Conservation (phyloP, 2,797 vertebrate species). For the Loriculus beryllinus region DNA sequence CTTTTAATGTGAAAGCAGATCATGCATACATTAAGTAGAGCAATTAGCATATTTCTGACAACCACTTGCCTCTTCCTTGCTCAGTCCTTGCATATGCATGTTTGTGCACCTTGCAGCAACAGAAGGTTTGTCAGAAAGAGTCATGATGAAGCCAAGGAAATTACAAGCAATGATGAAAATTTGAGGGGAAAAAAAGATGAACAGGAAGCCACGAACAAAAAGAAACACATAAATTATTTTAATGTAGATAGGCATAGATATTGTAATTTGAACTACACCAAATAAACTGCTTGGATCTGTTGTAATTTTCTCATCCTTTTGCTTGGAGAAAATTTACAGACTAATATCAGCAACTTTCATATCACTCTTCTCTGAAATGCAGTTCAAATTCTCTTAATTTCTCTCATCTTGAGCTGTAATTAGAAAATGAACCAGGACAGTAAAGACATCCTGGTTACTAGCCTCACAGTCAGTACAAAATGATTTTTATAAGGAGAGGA, state of each 20-base stretch:
- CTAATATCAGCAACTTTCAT: neutral
- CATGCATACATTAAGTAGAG: neutral
- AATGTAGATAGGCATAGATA: neutral
- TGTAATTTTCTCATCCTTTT: neutral
- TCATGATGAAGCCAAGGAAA: slow-evolving; percentile 42
- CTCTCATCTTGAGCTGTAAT: neutral
- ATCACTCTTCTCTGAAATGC: neutral
- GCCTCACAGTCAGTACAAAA: neutral
- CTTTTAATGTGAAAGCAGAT: neutral
- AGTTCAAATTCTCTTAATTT: neutral
- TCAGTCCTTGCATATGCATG: slow-evolving; percentile 26
- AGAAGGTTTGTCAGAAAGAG: slow-evolving; percentile 46
- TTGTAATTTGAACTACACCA: neutral
- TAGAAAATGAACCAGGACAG: neutral
- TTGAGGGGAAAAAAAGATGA: neutral
- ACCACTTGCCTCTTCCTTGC: slow-evolving; percentile 13
- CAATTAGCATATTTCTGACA: slow-evolving; percentile 41
- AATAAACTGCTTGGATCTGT: neutral
- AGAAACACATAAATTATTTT: neutral
- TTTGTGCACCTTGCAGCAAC: slow-evolving; percentile 27
- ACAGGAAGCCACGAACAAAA: neutral
- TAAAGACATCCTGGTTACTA: neutral
- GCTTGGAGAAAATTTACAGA: neutral
- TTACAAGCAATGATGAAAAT: slow-evolving; percentile 43
- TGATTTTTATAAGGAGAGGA: neutral